These are phyloP conservation scores for Rhabdomys dilectus DNA, from an alignment of 2,113 vertebrate genomes.

Conservation along the genomic window DNA sequence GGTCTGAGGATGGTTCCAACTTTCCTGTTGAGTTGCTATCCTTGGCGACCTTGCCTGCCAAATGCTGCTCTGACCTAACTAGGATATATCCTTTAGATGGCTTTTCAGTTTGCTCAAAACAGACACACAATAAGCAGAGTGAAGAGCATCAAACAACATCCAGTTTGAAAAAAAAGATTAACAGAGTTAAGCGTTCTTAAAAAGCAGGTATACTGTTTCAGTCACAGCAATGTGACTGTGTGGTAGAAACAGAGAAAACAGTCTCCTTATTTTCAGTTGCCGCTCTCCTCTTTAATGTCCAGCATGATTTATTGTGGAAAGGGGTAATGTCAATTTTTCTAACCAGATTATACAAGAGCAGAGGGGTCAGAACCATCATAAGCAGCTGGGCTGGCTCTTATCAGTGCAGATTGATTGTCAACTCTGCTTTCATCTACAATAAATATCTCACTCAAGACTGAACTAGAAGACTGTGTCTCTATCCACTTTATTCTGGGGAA, in stretches of 20 bases:
- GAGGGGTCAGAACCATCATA: background rate
- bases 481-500: background rate
- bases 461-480: conserved; percentile 6
- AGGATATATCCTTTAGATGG: background rate
- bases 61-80: background rate
- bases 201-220: background rate
- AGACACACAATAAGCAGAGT: background rate
- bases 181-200: background rate
- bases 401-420: background rate
- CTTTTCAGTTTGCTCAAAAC: background rate
- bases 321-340: background rate
- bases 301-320: background rate
- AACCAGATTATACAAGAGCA: background rate
- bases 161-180: background rate
- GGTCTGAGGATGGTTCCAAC: background rate
- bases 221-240: background rate
- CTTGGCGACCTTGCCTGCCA: background rate
- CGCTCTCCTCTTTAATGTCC: background rate
- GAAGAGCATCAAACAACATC: background rate
- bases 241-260: background rate
- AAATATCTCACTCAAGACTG: conserved; percentile 10
- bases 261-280: background rate
- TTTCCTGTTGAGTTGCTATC: background rate
- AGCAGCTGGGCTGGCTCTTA: background rate
- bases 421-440: conserved; percentile 17